phyloP scores from a whole-genome alignment of 2,888 invertebrate genomes.

The Coenonympha arcania region DNA sequence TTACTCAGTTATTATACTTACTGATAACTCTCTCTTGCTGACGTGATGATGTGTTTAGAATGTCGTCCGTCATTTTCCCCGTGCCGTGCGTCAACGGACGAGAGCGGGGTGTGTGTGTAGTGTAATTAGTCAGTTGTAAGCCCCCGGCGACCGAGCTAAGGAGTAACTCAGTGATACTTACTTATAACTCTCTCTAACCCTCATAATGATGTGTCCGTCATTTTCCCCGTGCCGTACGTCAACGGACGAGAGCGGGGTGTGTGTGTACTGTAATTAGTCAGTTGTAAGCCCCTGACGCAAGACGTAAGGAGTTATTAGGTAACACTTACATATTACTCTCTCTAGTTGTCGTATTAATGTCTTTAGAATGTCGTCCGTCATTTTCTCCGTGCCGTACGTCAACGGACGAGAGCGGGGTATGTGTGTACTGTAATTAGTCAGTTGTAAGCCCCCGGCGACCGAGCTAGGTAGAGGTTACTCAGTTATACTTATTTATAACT shows the following conservation, averaged over 20 bases:
- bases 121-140: not conserved
- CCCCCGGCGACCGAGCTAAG: not conserved
- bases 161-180: not conserved
- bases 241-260: no score
- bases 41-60: no score
- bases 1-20: no score
- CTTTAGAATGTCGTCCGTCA: not conserved
- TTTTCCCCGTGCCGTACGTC: no score
- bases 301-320: no score
- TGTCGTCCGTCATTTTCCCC: not conserved
- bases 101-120: no score
- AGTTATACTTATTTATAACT: not conserved
- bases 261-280: no score
- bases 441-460: not conserved
- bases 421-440: not conserved
- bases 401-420: not conserved
- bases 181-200: not conserved
- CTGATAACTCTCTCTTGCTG: no score
- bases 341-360: no score
- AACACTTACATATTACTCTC: no score
- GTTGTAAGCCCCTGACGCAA: no score
- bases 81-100: not conserved
- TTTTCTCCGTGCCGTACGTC: not conserved
- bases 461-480: not conserved
- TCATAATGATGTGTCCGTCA: no score